Percentiles rank a stretch among this genome's conserved stretches.
These are phyloP conservation scores for Thryonomys swinderianus DNA, from an alignment of 2,113 vertebrate species.

Conservation along the genomic window DNA sequence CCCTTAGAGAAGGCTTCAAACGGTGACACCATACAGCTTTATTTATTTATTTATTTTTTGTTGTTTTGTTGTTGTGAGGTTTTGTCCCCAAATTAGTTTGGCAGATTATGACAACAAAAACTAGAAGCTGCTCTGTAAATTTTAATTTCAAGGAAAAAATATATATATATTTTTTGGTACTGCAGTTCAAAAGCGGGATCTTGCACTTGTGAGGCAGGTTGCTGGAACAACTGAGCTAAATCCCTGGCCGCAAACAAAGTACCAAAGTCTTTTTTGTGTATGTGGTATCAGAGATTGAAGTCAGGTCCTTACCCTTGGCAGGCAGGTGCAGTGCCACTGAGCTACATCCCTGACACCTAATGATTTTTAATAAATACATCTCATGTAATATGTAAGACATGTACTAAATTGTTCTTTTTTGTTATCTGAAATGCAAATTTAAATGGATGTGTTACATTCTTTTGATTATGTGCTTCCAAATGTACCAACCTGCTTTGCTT, in stretches of 20 bases:
- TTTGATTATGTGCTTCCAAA: neutral
- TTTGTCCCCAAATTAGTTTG: neutral
- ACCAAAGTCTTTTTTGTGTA: too few species aligned
- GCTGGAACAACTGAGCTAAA: too few species aligned
- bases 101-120: conserved; percentile 10
- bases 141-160: conserved; percentile 12
- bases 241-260: too few species aligned
- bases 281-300: too few species aligned
- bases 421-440: conserved; percentile 26
- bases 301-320: too few species aligned
- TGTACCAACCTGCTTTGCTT: neutral
- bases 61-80: neutral
- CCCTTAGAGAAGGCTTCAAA: conserved; percentile 14
- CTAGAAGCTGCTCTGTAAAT: neutral
- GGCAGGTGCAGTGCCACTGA: too few species aligned
- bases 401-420: neutral
- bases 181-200: too few species aligned
- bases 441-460: neutral
- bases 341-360: too few species aligned
- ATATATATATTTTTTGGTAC: too few species aligned
- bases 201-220: too few species aligned
- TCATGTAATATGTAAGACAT: neutral
- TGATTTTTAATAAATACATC: neutral
- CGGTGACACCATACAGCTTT: neutral
- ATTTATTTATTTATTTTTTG: neutral